A percentile compares a stretch with the other conserved stretches of the same genome.
Evolutionary conservation across 92 coral and sea anemone species (phyloP).

Genomic region (Palythoa grandiflora): DNA sequence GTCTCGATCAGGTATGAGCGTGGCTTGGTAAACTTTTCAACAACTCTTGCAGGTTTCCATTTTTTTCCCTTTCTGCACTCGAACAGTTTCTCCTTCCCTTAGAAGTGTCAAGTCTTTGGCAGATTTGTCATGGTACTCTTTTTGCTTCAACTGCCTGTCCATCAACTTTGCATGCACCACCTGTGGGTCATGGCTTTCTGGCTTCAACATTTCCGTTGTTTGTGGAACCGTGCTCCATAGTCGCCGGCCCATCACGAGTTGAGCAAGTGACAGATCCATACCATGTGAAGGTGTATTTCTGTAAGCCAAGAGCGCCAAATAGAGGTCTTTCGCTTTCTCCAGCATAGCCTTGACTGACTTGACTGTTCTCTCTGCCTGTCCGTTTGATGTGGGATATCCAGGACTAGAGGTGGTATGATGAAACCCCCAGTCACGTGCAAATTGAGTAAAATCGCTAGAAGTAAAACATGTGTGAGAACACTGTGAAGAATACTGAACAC

Average conservation of each 20-base stretch:
- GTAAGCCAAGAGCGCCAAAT: background rate
- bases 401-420: slow-evolving; percentile 5
- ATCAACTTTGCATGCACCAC: slow-evolving; percentile 3
- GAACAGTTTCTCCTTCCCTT: slow-evolving; percentile 14
- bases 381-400: background rate
- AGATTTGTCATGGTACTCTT: background rate
- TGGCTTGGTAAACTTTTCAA: slow-evolving; percentile 24
- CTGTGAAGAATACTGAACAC: no score
- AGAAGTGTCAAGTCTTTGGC: background rate
- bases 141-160: slow-evolving; percentile 6
- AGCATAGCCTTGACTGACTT: slow-evolving; percentile 14
- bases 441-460: background rate
- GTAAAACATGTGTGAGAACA: no score
- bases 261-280: background rate
- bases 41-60: slow-evolving; percentile 20
- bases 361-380: background rate
- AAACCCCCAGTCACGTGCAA: slow-evolving; percentile 16
- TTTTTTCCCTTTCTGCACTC: slow-evolving; percentile 2
- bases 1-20: slow-evolving; percentile 43
- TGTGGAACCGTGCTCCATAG: background rate
- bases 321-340: background rate
- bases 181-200: slow-evolving; percentile 17
- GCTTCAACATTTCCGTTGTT: slow-evolving; percentile 8
- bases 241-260: background rate
- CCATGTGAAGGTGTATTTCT: background rate